phyloP scores from a whole-genome alignment of 2,888 invertebrate genomes.

The Nowickia ferox region DNA sequence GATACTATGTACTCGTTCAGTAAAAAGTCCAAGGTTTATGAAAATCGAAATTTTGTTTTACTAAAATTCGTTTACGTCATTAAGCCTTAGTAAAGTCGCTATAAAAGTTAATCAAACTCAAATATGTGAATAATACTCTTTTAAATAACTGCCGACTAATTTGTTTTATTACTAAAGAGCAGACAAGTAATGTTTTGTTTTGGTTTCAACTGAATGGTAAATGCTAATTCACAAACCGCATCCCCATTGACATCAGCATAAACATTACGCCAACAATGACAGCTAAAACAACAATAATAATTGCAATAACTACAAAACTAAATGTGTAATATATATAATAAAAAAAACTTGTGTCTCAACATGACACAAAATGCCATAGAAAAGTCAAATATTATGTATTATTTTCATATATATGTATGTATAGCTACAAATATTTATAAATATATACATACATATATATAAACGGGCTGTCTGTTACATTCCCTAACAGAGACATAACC shows the following conservation, averaged over 20 bases:
- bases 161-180: slow-evolving; percentile 53
- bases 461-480: too few species aligned
- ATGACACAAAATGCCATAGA: slow-evolving; percentile 63
- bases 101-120: not conserved
- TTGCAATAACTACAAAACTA: slow-evolving; percentile 43
- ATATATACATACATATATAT: too few species aligned
- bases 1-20: too few species aligned
- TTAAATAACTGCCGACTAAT: slow-evolving; percentile 45
- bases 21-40: too few species aligned
- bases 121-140: not conserved
- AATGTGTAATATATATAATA: slow-evolving; percentile 56
- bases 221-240: slow-evolving; percentile 75
- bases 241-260: slow-evolving; percentile 72
- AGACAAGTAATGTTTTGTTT: slow-evolving; percentile 61
- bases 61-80: not conserved
- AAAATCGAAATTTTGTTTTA: not conserved
- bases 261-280: slow-evolving; percentile 64
- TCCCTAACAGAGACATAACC: too few species aligned
- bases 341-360: slow-evolving; percentile 52
- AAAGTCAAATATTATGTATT: slow-evolving; percentile 41
- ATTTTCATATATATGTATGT: too few species aligned
- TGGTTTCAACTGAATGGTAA: slow-evolving; percentile 60
- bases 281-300: slow-evolving; percentile 44
- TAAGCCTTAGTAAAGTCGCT: not conserved
- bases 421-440: too few species aligned